Evolutionary conservation across 2,797 vertebrate species (phyloP), one percentile per base, ranked within the genome.

Genomic region (Sciurus carolinensis): DNA sequence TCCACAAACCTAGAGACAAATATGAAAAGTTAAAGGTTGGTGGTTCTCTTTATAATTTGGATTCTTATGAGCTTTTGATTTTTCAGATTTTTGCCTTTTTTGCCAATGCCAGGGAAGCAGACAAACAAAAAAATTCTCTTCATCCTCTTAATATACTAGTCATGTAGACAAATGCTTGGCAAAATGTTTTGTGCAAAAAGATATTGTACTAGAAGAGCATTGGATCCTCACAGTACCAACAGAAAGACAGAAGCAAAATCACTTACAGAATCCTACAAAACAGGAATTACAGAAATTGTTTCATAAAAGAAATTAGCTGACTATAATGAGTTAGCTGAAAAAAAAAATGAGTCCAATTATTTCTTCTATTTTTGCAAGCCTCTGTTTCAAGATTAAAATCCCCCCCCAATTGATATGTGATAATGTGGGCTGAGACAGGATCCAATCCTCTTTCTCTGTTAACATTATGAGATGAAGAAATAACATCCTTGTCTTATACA

Each of bases 341-440:
- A 18, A 82, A 66, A 73, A 85, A n/a, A 69, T 3, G n/a, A 94
- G 69, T 69, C 30, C 47, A 77, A 62, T 11, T 76, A 17, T 54
- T 75, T 59, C 12, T 75, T 88, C 1, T 24, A 52, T 77, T 5
- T 76, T 92, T 72, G 3, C 22, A 71, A 20, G 9, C 1, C 62
- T 66, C 8, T 67, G 7, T 20, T 77, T 52, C 42, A 87, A 92
- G 12, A 79, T 79, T 91, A 80, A 89, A 80, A 94, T 88, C 71
- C 39, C 24, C 66, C 59, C 22, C 36, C 91, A 13, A 13, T 7
- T n/a, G 47, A 44, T 26, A 28, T 50, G 22, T 67, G 13, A 66
- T 30, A 59, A 12, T 64, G 11, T 22, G 69, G 50, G 10, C 13
- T 44, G 52, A 36, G 28, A 1, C 3, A 52, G 3, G 12, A 24